These are phyloP conservation scores for Blastobasis adustella DNA, from an alignment of 2,888 invertebrate species.

Conservation along the genomic window DNA sequence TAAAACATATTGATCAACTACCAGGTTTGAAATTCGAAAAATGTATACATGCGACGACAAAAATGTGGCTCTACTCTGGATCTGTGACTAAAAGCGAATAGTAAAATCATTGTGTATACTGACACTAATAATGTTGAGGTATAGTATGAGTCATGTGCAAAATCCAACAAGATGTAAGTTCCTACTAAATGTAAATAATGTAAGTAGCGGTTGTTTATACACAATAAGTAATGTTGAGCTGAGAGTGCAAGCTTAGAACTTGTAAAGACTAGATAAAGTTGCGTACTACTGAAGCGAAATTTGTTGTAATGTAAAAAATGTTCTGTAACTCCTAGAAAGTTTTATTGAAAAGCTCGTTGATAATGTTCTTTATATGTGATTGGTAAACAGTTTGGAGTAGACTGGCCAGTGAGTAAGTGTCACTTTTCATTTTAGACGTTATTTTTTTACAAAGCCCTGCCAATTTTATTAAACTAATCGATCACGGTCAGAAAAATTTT, in stretches of 20 bases:
- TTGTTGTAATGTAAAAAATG: conserved; percentile 39
- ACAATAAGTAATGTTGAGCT: conserved; percentile 14
- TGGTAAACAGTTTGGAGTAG: conserved; percentile 33
- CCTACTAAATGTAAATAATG: conserved; percentile 23
- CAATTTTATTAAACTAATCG: conserved; percentile 28
- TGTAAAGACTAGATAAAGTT: conserved; percentile 17
- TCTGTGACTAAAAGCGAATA: not conserved
- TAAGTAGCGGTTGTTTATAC: conserved; percentile 15
- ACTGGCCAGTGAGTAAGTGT: conserved; percentile 29
- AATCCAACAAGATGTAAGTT: conserved; percentile 22
- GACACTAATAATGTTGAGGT: conserved; percentile 19
- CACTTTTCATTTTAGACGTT: conserved; percentile 60
- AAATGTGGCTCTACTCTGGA: not conserved
- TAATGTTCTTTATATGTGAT: conserved; percentile 12
- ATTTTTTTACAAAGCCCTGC: conserved; percentile 31
- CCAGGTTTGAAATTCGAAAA: too few relatives aligned
- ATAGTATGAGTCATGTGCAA: conserved; percentile 23
- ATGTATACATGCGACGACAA: too few relatives aligned
- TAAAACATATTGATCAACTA: too few relatives aligned
- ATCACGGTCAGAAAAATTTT: conserved; percentile 23
- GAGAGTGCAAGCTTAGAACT: conserved; percentile 25
- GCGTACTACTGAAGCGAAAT: conserved; percentile 39
- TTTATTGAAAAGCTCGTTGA: conserved; percentile 16
- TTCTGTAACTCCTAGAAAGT: conserved; percentile 33
- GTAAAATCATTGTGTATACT: conserved; percentile 11